A percentile compares a stretch with the other conserved stretches of the same genome.
Evolutionary conservation across 2,113 vertebrate genomes (phyloP).

Genomic region (Benitochromis conjunctus): DNA sequence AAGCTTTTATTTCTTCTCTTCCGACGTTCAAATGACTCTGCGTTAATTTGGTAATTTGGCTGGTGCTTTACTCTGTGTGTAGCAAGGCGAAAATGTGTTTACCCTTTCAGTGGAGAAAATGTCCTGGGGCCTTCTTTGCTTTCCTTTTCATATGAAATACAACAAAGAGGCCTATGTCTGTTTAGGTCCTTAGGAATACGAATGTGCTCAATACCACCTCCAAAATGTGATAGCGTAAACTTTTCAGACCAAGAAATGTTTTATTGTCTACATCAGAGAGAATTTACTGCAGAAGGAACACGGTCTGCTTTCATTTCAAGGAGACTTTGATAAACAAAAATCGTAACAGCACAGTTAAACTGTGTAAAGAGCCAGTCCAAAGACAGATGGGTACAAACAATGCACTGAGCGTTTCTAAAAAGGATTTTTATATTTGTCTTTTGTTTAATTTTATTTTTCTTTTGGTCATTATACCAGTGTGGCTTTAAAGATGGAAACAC

Average conservation of each 20-base stretch:
- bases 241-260: background rate
- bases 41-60: constrained; percentile 55
- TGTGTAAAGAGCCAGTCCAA: background rate
- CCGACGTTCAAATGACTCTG: constrained; percentile 37
- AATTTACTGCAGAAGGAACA: background rate
- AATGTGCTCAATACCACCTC: background rate
- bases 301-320: background rate
- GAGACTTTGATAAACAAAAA: background rate
- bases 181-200: constrained; percentile 1
- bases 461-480: background rate
- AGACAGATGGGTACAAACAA: background rate
- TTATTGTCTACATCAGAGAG: background rate
- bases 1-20: constrained; percentile 48
- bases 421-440: background rate
- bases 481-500: background rate
- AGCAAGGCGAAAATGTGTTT: constrained; percentile 30
- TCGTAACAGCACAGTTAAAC: background rate
- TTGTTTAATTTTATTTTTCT: background rate
- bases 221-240: background rate
- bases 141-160: constrained; percentile 18
- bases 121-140: background rate
- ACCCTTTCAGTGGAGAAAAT: constrained; percentile 23
- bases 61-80: constrained; percentile 18
- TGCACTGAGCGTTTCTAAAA: background rate
- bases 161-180: background rate